phyloP scores from a whole-genome alignment of 2,113 vertebrate genomes.

The Strix uralensis region DNA sequence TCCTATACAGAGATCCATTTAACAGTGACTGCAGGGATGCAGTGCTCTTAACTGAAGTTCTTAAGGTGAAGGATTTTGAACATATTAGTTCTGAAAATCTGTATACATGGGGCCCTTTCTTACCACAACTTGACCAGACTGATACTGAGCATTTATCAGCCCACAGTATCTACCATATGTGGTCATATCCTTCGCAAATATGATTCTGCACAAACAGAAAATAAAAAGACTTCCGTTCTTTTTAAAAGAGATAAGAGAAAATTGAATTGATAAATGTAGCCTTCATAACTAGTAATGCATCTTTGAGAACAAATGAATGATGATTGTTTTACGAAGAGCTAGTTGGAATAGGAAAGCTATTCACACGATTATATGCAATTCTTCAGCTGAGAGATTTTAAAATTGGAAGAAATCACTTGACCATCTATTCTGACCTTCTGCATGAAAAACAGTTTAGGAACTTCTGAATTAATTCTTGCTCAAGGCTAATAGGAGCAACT shows the following conservation, averaged over 20 bases:
- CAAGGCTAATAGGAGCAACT: neutral
- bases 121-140: neutral
- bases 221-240: neutral
- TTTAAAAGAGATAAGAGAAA: neutral
- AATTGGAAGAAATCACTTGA: neutral
- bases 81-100: neutral
- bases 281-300: neutral
- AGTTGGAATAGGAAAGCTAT: neutral
- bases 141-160: neutral
- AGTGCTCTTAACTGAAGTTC: neutral
- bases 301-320: neutral
- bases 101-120: neutral
- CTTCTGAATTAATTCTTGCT: neutral
- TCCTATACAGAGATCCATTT: neutral
- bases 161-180: neutral
- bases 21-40: neutral
- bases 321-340: neutral
- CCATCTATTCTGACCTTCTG: neutral
- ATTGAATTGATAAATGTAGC: neutral
- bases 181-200: neutral
- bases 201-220: neutral
- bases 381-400: neutral
- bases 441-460: neutral
- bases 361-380: neutral
- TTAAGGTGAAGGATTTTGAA: neutral